A percentile compares a stretch with the other conserved stretches of the same genome.
These are phyloP conservation scores for silkworm (Bombyx mori) DNA, from an alignment of 1,140 invertebrate genomes.

Conservation along the genomic window DNA sequence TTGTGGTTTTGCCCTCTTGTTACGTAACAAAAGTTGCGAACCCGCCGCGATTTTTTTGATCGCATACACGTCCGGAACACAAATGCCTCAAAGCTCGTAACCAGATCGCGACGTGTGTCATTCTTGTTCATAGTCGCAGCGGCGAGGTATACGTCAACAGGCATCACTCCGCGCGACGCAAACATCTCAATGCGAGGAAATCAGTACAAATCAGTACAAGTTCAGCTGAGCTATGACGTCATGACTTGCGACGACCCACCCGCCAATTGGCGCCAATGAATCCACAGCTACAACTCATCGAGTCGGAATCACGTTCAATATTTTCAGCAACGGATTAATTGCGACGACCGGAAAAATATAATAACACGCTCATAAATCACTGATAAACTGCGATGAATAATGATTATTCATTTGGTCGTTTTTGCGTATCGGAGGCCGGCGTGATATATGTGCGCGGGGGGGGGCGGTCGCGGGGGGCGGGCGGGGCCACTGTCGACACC, in stretches of 20 bases:
- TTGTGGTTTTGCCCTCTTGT: no score
- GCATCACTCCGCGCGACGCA: no score
- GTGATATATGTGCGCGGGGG: constrained; percentile 19
- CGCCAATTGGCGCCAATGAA: neutral
- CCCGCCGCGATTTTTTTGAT: no score
- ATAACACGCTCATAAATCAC: constrained; percentile 37
- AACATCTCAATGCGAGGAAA: no score
- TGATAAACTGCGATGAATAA: constrained; percentile 45
- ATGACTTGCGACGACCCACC: neutral
- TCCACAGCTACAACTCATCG: neutral
- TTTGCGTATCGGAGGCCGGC: constrained; percentile 22
- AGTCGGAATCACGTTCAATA: constrained; percentile 13
- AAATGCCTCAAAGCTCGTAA: no score
- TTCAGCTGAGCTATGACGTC: no score
- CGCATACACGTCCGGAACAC: no score
- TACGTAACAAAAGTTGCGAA: no score
- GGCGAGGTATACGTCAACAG: no score
- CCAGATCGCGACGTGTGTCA: no score
- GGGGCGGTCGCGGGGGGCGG: constrained; percentile 6
- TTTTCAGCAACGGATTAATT: constrained; percentile 33
- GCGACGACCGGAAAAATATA: constrained; percentile 36
- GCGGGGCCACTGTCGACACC: neutral
- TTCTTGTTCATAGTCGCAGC: no score
- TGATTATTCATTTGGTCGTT: constrained; percentile 42
- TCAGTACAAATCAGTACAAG: no score